These are phyloP conservation scores for Clarias laeviceps DNA, from an alignment of 2,797 vertebrate species.

Conservation along the genomic window DNA sequence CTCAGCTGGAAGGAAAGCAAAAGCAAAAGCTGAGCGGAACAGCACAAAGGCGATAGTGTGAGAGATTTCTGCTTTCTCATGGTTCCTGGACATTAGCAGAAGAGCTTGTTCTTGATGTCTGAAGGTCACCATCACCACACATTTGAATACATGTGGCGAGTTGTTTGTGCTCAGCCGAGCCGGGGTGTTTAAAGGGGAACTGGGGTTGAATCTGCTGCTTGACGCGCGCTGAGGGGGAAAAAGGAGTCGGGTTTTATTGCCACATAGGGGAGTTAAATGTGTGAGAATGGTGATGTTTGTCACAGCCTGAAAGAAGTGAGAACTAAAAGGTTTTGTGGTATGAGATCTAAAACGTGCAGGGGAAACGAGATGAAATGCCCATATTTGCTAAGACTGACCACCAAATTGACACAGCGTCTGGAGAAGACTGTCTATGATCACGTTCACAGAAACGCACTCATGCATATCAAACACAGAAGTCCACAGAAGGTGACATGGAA, in stretches of 20 bases:
- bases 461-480: no score
- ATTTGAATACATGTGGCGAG: conserved; percentile 54
- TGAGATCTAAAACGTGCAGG: not conserved
- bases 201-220: not conserved
- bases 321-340: not conserved
- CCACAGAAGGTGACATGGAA: no score
- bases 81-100: conserved; percentile 38
- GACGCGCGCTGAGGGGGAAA: not conserved
- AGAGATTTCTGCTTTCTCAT: conserved; percentile 37
- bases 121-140: conserved; percentile 57
- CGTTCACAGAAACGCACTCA: no score
- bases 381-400: not conserved
- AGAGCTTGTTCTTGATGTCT: conserved; percentile 24
- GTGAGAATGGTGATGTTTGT: not conserved
- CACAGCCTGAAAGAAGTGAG: not conserved
- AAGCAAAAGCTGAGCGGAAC: conserved; percentile 20
- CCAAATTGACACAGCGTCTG: no score
- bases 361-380: not conserved
- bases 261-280: not conserved
- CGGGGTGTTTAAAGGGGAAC: conserved; percentile 33
- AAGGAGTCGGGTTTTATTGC: conserved; percentile 18
- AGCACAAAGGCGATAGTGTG: conserved; percentile 33
- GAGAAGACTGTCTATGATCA: no score
- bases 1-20: conserved; percentile 37
- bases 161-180: conserved; percentile 12